Percentiles rank a stretch among this genome's conserved stretches.
phyloP scores from a whole-genome alignment of 2,113 vertebrate genomes.

The Gallinago media region DNA sequence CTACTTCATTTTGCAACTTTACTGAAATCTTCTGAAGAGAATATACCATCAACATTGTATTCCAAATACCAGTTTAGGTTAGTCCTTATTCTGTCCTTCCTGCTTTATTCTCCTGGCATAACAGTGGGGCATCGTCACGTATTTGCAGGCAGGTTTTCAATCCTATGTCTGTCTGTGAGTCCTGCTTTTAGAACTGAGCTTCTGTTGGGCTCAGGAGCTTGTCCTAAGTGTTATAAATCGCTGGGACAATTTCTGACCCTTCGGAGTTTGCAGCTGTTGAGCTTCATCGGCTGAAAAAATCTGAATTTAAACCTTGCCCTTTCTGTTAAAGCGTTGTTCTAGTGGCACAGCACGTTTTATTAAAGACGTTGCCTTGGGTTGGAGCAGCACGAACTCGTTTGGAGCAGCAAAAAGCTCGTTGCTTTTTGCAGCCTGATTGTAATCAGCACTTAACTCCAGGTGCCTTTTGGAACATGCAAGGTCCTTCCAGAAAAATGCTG shows the following conservation, averaged over 20 bases:
- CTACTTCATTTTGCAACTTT: background rate
- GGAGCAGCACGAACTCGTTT: background rate
- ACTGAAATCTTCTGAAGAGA: background rate
- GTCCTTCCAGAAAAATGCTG: background rate
- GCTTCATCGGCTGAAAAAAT: background rate
- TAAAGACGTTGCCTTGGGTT: rapidly evolving
- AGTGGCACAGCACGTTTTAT: background rate
- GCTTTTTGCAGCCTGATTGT: background rate
- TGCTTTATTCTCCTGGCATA: rapidly evolving
- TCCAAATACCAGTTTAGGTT: background rate
- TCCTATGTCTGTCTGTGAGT: background rate
- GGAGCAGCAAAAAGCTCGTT: background rate
- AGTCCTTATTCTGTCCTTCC: background rate
- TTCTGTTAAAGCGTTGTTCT: background rate
- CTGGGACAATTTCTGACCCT: background rate
- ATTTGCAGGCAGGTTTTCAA: background rate
- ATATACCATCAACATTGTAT: background rate
- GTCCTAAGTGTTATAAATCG: rapidly evolving
- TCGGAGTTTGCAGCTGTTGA: background rate
- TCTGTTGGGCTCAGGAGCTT: background rate
- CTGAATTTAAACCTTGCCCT: background rate
- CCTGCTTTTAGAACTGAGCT: background rate
- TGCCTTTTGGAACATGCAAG: rapidly evolving
- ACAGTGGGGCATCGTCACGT: background rate
- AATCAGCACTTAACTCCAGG: rapidly evolving